Conservation (phyloP, 2,797 vertebrate species). For the Onychomys arenicola region DNA sequence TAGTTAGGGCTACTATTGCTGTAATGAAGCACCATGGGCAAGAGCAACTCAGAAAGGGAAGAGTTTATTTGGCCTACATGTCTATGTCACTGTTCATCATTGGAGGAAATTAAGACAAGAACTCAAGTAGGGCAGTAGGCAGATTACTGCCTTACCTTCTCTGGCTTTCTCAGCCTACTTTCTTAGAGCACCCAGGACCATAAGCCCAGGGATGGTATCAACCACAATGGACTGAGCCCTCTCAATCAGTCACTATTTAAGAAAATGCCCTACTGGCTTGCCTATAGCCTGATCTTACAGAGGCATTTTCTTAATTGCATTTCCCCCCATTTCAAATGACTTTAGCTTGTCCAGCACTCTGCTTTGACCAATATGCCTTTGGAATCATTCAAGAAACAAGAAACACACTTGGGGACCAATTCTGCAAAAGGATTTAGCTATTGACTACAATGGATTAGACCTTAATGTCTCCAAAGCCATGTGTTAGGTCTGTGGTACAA, state of each 20-base stretch:
- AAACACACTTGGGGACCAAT: not conserved
- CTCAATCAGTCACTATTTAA: not conserved
- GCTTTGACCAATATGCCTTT: not conserved
- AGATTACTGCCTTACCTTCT: not conserved
- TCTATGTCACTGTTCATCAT: not conserved
- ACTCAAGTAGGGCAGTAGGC: not conserved
- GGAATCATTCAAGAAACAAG: slow-evolving; percentile 1
- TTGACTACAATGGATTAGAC: not conserved
- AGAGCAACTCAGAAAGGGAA: not conserved
- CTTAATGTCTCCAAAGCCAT: not conserved
- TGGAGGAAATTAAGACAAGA: not conserved
- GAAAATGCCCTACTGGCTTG: not conserved
- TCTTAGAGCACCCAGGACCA: not conserved
- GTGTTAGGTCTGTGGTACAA: not conserved
- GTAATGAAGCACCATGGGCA: not conserved
- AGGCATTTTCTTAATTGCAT: not conserved
- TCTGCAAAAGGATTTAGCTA: not conserved
- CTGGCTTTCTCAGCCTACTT: not conserved
- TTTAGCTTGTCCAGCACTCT: not conserved
- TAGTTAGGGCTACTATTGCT: not conserved
- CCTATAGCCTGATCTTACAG: not conserved
- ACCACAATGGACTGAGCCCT: not conserved
- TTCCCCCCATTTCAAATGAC: no score
- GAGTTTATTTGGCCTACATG: not conserved
- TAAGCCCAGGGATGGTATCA: no score